Evolutionary conservation across 1,140 invertebrate species (phyloP).

Genomic region (Parasteatoda tepidariorum): DNA sequence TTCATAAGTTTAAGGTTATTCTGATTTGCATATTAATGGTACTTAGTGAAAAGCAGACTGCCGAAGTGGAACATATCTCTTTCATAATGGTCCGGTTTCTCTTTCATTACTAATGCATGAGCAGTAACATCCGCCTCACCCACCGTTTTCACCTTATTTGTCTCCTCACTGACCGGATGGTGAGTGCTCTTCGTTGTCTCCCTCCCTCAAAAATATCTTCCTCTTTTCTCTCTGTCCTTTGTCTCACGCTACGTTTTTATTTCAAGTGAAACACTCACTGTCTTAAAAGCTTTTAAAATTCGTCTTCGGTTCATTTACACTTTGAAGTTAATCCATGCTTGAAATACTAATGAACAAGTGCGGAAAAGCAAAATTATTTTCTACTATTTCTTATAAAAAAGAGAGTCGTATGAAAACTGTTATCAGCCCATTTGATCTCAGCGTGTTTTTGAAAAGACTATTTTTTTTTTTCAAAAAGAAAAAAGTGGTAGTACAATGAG

Average conservation of each 20-base stretch:
- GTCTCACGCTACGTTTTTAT: too few species aligned
- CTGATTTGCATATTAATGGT: conserved; percentile 57
- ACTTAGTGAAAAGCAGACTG: conserved; percentile 36
- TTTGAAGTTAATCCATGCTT: too few species aligned
- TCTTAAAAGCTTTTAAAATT: not conserved
- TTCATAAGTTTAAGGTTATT: conserved; percentile 50
- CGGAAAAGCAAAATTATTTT: too few species aligned
- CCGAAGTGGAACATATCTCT: conserved; percentile 56
- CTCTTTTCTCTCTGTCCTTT: not conserved
- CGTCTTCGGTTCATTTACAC: conserved; percentile 19
- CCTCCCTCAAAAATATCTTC: not conserved
- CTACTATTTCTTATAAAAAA: too few species aligned
- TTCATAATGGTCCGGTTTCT: conserved; percentile 28
- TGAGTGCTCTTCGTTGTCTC: conserved; percentile 5
- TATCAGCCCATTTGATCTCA: too few species aligned
- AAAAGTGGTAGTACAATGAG: too few species aligned
- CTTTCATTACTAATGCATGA: conserved; percentile 57
- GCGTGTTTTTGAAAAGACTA: too few species aligned
- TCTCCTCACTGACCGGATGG: conserved; percentile 55
- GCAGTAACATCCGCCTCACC: too few species aligned
- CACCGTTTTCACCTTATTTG: conserved; percentile 59
- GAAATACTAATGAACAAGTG: too few species aligned
- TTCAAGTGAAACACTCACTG: not conserved
- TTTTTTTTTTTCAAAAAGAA: too few species aligned
- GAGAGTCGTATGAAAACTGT: too few species aligned